phyloP scores from a whole-genome alignment of 1,140 invertebrate genomes.

The Portunus trituberculatus region DNA sequence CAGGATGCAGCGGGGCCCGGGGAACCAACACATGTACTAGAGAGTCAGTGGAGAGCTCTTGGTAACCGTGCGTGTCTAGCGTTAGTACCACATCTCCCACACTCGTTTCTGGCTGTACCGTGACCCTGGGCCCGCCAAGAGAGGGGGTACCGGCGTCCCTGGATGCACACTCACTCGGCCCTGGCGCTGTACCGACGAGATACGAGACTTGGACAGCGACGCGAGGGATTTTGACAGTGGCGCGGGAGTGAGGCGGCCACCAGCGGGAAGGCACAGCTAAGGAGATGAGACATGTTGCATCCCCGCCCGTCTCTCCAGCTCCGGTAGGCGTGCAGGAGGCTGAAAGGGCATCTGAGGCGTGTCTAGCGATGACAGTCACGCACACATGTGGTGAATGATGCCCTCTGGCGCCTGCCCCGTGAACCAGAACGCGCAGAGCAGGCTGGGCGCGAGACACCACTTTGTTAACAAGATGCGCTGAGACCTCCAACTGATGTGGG shows the following conservation, averaged over 20 bases:
- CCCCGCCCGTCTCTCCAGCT: slow-evolving; percentile 83
- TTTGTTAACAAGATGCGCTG: slow-evolving; percentile 92
- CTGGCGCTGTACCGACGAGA: slow-evolving; percentile 75
- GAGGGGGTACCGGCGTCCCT: slow-evolving; percentile 54
- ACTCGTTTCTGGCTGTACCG: slow-evolving; percentile 75
- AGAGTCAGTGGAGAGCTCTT: slow-evolving; percentile 72
- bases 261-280: slow-evolving; percentile 90
- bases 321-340: slow-evolving; percentile 77
- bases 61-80: slow-evolving; percentile 69
- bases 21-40: slow-evolving; percentile 76
- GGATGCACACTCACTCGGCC: slow-evolving; percentile 67
- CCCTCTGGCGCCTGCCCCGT: slow-evolving; percentile 84
- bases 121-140: slow-evolving; percentile 74
- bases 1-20: slow-evolving; percentile 71
- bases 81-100: slow-evolving; percentile 73
- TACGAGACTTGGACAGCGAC: slow-evolving; percentile 73
- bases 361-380: slow-evolving; percentile 65
- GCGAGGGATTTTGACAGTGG: slow-evolving; percentile 75
- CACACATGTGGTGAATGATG: slow-evolving; percentile 75
- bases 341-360: slow-evolving; percentile 64
- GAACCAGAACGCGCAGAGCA: slow-evolving; percentile 92
- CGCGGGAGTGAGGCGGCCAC: slow-evolving; percentile 88
- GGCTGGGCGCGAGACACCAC: slow-evolving; percentile 91
- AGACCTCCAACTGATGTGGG: slow-evolving; percentile 89
- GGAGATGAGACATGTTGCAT: slow-evolving; percentile 92